A percentile compares a stretch with the other conserved stretches of the same genome.
Evolutionary conservation across 2,888 invertebrate genomes (phyloP).

Genomic region (Caprella mutica): DNA sequence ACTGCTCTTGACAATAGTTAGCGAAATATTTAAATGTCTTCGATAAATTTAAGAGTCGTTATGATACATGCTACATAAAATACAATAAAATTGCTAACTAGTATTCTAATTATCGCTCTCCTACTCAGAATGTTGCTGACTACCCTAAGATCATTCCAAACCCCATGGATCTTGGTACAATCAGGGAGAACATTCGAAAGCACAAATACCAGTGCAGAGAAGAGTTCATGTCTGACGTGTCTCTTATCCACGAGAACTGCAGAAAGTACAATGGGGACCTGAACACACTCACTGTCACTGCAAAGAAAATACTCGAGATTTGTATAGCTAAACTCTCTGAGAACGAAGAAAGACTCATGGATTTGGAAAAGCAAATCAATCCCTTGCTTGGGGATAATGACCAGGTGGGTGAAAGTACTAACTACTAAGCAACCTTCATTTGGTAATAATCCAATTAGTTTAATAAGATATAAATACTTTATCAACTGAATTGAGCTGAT

Average conservation of each 20-base stretch:
- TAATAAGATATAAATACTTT: no score
- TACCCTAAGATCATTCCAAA: constrained; percentile 82
- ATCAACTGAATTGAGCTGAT: no score
- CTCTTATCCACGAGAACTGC: constrained; percentile 92
- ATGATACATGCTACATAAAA: no score
- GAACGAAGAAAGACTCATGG: constrained; percentile 88
- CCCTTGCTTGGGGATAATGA: constrained; percentile 94
- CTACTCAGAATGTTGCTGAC: constrained; percentile 65
- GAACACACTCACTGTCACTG: constrained; percentile 70
- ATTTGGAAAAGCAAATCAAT: constrained; percentile 94
- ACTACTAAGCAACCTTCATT: no score
- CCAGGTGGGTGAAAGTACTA: constrained; percentile 51
- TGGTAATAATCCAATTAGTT: no score
- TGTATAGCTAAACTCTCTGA: constrained; percentile 79
- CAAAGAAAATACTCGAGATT: constrained; percentile 74
- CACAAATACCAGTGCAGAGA: constrained; percentile 90
- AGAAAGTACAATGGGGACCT: constrained; percentile 79
- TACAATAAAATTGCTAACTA: no score
- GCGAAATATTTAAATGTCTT: no score
- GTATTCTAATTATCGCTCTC: constrained; percentile 15
- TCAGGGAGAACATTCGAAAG: constrained; percentile 75
- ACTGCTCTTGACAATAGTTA: no score
- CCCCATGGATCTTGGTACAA: constrained; percentile 95
- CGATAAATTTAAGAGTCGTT: no score
- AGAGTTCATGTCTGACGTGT: constrained; percentile 86